Evolutionary conservation across 2,797 vertebrate species (phyloP).

Genomic region (Dendrocincla fuliginosa): DNA sequence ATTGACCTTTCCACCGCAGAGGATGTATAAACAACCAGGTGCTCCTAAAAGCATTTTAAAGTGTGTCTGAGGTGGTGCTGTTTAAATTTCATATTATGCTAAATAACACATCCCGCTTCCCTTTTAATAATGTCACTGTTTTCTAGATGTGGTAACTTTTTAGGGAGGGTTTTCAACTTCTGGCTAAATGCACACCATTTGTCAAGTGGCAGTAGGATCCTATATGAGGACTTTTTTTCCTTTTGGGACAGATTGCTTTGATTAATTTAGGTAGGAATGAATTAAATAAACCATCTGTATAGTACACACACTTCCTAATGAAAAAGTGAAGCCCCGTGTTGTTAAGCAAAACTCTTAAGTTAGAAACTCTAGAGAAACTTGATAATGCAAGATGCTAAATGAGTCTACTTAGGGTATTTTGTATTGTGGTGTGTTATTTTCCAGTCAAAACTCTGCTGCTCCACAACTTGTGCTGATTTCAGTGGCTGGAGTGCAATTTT

Average conservation of each 20-base stretch:
- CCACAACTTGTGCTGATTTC: background rate
- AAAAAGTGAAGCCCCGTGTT: background rate
- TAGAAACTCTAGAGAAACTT: background rate
- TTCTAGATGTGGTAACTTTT: slow-evolving; percentile 31
- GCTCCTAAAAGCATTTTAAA: slow-evolving; percentile 62
- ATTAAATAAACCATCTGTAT: slow-evolving; percentile 54
- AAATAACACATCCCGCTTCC: background rate
- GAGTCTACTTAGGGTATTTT: background rate
- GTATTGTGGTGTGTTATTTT: background rate
- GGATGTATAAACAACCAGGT: slow-evolving; percentile 75
- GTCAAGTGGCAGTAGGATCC: slow-evolving; percentile 2
- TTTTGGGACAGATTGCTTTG: background rate
- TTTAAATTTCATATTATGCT: slow-evolving; percentile 51
- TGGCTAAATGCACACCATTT: slow-evolving; percentile 12
- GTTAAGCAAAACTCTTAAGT: background rate
- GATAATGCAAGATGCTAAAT: background rate
- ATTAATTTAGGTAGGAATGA: slow-evolving; percentile 25
- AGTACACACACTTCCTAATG: background rate
- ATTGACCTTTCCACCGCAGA: slow-evolving; percentile 72
- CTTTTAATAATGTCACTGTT: slow-evolving; percentile 9
- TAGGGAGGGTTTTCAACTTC: background rate
- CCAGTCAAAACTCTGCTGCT: background rate
- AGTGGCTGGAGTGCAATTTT: background rate
- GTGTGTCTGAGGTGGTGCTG: background rate
- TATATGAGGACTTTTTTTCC: background rate